Evolutionary conservation across 2,888 invertebrate species (phyloP), one percentile per base, ranked within the genome.

Genomic region (Cerastis rubricosa): DNA sequence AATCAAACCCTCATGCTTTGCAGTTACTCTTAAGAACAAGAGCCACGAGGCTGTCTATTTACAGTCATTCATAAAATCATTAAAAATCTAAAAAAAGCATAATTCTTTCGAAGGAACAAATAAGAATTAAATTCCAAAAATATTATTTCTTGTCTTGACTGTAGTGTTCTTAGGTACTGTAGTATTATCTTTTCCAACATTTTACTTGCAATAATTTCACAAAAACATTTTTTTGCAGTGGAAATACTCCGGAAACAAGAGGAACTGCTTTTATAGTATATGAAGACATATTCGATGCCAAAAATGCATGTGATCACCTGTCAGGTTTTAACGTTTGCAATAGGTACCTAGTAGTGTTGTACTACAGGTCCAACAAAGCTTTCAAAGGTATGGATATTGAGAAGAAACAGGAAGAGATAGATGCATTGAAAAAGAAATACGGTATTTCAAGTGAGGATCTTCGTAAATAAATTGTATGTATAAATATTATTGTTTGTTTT

Each of bases 231-330:
- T 85, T 51, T 97, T 97, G 57, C 95, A 99, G 98, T 51, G 99
- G 99, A 1, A 99, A 99, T 92, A 99, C 99, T 43, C 98, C 99
- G 22, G 99, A 99, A 95, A 99, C 99, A 0, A 97, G 99, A 94
- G 99, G 99, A 71, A 99, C 99, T 51, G 99, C 99, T 29, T 99
- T 99, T 97, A 99, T 99, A 68, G 99, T 99, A 0, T 99, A 99
- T 95, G 99, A 99, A 96, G 99, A 99, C 93, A 99, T 99, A 90
- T 99, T 99, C 97, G 99, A 99, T 97, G 99, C 99, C 0, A 99
- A 99, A 95, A 99, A 99, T 97, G 99, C 99, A 7, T 99, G 99
- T 95, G 99, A 99, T 94, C 99, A 99, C 95, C 97, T 99, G 74
- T 99, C 99, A 74, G 99, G 99, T 14, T 99, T 99, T 95, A 99